Evolutionary conservation across 2,888 invertebrate species (phyloP).

Genomic region (Marasmarcha lunaedactyla): DNA sequence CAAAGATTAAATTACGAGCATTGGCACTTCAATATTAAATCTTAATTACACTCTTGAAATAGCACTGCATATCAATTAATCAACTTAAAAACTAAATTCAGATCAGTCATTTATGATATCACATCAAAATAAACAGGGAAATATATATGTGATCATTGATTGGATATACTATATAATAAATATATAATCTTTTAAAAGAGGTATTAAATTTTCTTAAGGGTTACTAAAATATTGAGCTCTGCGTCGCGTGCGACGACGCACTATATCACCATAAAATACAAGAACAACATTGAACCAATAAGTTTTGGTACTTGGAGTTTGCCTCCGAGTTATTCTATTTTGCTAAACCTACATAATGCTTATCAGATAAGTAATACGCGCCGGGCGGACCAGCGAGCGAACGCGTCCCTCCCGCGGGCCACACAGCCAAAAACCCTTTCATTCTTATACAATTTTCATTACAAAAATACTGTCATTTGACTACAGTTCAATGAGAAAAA

Average conservation of each 20-base stretch:
- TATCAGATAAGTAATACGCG: slow-evolving; percentile 65
- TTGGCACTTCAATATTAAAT: slow-evolving; percentile 71
- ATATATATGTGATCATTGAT: slow-evolving; percentile 67
- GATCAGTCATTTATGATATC: slow-evolving; percentile 74
- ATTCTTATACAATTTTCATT: slow-evolving; percentile 64
- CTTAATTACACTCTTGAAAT: slow-evolving; percentile 68
- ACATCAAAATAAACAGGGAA: slow-evolving; percentile 73
- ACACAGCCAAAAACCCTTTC: slow-evolving; percentile 52
- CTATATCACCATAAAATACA: slow-evolving; percentile 64
- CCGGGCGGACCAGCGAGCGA: slow-evolving; percentile 22
- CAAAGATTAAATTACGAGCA: slow-evolving; percentile 70
- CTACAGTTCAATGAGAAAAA: slow-evolving; percentile 68
- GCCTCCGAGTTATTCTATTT: slow-evolving; percentile 64
- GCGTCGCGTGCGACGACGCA: slow-evolving; percentile 60
- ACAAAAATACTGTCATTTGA: slow-evolving; percentile 73
- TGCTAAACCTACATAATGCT: slow-evolving; percentile 72
- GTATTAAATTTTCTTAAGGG: slow-evolving; percentile 69
- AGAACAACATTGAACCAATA: slow-evolving; percentile 68
- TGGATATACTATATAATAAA: slow-evolving; percentile 56
- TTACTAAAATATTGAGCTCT: slow-evolving; percentile 71
- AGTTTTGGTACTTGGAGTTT: slow-evolving; percentile 65
- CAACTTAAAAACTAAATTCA: slow-evolving; percentile 73
- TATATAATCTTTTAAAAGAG: slow-evolving; percentile 68
- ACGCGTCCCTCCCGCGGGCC: slow-evolving; percentile 17
- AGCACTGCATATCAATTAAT: slow-evolving; percentile 69